Base-by-base conservation (phyloP, 2,113 vertebrate species). In the Chamaetylas fuelleborni region DNA sequence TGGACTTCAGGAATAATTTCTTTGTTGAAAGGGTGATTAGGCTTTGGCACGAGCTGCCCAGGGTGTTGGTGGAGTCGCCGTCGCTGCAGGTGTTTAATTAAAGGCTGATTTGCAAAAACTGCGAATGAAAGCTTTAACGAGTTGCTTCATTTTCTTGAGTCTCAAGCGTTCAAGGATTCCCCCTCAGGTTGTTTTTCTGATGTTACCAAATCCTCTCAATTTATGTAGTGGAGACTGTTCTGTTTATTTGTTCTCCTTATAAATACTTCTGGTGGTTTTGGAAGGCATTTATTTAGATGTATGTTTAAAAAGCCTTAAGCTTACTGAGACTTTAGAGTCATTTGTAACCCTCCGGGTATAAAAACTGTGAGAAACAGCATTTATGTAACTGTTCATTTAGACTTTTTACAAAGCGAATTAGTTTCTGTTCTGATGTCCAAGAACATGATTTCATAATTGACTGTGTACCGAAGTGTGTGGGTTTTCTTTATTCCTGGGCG, bases 381-480 rank as follows among this genome's bases (percentile, higher is more conserved):
- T 85, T 19, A 12, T 36, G 5, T 61, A 61, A 57, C 28, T 65
- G 7, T 58, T 66, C 13, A 8, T n/a, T 88, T 31, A 64, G 17
- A 13, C 56, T 48, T 53, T 83, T 65, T 40, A 14, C 25, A 51
- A 38, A 90, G 26, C 29, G 67, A 26, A 36, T 53, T 11, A 48
- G 9, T 72, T 56, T 50, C 15, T 29, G 5, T 38, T 67, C 5
- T 9, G 34, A 7, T 29, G 19, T 34, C 25, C 42, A 29, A 67
- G 81, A 45, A 0, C 16, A 17, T 8, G 7, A 9, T 56, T 64
- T 79, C 28, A 19, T 78, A 18, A 22, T 45, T 76, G 56, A 31
- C 22, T 42, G 60, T 15, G 15, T 58, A 28, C 0, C 0, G 24
- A 74, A 64, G 19, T 3, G 2, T 60, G 6, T 4, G 19, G 3